A percentile compares a stretch with the other conserved stretches of the same genome.
Conservation (phyloP, 1,140 invertebrate genomes). For the Brachionus sp. region DNA sequence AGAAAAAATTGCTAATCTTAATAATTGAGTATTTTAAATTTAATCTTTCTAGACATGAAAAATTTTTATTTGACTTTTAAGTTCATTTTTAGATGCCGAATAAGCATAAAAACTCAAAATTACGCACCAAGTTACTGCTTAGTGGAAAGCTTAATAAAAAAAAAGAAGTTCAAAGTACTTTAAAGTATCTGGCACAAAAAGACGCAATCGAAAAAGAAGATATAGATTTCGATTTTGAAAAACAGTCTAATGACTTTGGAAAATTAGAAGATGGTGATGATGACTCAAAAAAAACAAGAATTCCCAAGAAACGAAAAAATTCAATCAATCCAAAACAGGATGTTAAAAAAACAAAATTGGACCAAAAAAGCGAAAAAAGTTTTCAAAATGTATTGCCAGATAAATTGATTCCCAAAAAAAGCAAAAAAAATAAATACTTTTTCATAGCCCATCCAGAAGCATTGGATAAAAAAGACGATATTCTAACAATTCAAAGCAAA, state of each 20-base stretch:
- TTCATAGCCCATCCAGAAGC: slow-evolving; percentile 43
- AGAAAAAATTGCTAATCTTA: too few relatives aligned
- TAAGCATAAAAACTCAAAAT: slow-evolving; percentile 21
- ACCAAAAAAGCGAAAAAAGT: neutral
- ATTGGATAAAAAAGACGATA: slow-evolving; percentile 26
- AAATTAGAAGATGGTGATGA: slow-evolving; percentile 1
- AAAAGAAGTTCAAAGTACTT: slow-evolving; percentile 27
- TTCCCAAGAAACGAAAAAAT: slow-evolving; percentile 22
- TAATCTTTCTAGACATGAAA: too few relatives aligned
- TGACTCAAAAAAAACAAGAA: slow-evolving; percentile 11
- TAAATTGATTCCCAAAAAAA: slow-evolving; percentile 30
- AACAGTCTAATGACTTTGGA: neutral
- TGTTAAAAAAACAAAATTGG: neutral
- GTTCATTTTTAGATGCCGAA: slow-evolving; percentile 40
- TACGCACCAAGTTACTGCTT: slow-evolving; percentile 7
- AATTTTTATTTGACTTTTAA: too few relatives aligned
- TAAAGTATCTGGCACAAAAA: slow-evolving; percentile 18
- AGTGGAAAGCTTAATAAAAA: slow-evolving; percentile 25
- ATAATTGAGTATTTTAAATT: neutral
- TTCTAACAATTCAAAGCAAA: neutral
- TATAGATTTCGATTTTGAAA: slow-evolving; percentile 21
- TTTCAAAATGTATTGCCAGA: neutral
- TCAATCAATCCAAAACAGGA: neutral
- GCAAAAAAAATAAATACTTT: slow-evolving; percentile 46
- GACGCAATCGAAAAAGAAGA: slow-evolving; percentile 27